Evolutionary conservation across 2,888 invertebrate genomes (phyloP).

Genomic region (Latheticus oryzae): DNA sequence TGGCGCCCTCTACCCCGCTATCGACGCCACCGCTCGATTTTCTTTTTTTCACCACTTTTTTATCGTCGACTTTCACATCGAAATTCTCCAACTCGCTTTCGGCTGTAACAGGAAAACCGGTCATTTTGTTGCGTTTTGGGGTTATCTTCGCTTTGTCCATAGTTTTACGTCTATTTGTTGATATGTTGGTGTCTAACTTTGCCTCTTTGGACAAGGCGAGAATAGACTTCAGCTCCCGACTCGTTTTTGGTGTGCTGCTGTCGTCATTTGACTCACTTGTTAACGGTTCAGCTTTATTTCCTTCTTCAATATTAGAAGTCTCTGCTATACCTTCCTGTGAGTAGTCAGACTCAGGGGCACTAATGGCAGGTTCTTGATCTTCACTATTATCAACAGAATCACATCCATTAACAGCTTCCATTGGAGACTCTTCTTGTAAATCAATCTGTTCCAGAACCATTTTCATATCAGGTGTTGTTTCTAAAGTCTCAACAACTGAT

Average conservation of each 20-base stretch:
- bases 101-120: slow-evolving; percentile 57
- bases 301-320: slow-evolving; percentile 7
- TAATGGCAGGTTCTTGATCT: no score
- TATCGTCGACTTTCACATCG: slow-evolving; percentile 35
- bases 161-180: slow-evolving; percentile 65
- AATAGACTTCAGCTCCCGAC: slow-evolving; percentile 72
- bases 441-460: no score
- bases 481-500: no score
- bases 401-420: slow-evolving; percentile 5
- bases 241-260: slow-evolving; percentile 38
- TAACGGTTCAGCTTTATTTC: background rate
- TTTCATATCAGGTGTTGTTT: no score
- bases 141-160: slow-evolving; percentile 51
- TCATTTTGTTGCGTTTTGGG: slow-evolving; percentile 39
- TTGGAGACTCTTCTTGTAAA: no score
- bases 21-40: slow-evolving; percentile 47
- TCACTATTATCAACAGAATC: no score
- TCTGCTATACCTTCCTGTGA: slow-evolving; percentile 4
- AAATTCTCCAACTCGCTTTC: slow-evolving; percentile 54
- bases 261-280: slow-evolving; percentile 20
- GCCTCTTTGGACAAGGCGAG: slow-evolving; percentile 77
- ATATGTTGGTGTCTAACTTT: slow-evolving; percentile 70
- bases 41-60: slow-evolving; percentile 45
- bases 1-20: slow-evolving; percentile 48
- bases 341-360: background rate